Evolutionary conservation across 1,140 invertebrate species (phyloP), one percentile per base, ranked within the genome.

Genomic region (Hormaphis cornu): DNA sequence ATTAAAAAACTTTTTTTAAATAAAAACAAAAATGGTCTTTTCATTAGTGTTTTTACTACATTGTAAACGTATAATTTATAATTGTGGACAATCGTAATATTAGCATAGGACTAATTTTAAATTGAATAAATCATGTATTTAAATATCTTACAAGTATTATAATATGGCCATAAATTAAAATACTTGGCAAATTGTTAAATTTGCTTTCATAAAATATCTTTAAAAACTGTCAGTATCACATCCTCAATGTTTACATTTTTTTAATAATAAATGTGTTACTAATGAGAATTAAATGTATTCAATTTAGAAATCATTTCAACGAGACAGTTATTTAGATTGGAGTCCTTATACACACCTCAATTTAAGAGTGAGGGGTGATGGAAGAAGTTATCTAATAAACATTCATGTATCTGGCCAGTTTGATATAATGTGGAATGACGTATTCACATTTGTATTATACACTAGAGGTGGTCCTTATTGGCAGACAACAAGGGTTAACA

Each of bases 401-500:
- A 78, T 98, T 54, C 80, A 82, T 42, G 83, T 82, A 0, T 81
- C 84, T 72, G 86, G 86, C 14, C 83, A 83, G 61, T 89, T 83
- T 75, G 93, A 97, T 77, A 76, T 95, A 10, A 81, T 81, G 14
- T 94, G 89, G 87, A 87, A 92, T 77, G 90, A 97, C 79, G 81
- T 88, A 18, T 93, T 87, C 77, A 82, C 85, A 74, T 97, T 87
- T 80, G 81, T 87, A 0, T 76, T 98, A 0, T 92, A 87, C 76
- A 98, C 95, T 0, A 84, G 92, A 79, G 95, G 95, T 50, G 95
- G 95, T 0, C 95, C 95, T 9, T 96, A 97, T 77, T 98, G 95
- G 95, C 95, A 98, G 81, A 80, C 86, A 70, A 83, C 87, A 1
- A 90, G 87, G 81, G 89, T 91, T 82, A 74, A 73, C 75, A 61